Evolutionary conservation across 2,888 invertebrate species (phyloP).

Genomic region (Erannis defoliaria): DNA sequence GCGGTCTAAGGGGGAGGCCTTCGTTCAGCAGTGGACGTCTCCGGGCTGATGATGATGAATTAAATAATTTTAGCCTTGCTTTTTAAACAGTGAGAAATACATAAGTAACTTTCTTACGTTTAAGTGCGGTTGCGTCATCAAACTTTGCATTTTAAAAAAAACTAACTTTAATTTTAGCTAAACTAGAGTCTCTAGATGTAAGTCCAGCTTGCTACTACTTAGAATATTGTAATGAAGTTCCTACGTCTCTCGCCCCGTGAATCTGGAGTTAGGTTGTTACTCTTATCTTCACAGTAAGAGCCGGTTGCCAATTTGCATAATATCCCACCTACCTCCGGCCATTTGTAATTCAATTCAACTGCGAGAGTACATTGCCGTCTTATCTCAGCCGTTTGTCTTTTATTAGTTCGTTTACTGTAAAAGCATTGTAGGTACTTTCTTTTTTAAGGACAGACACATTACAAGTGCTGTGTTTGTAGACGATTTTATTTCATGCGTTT

Average conservation of each 20-base stretch:
- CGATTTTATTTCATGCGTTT: slow-evolving; percentile 10
- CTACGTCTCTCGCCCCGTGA: slow-evolving; percentile 34
- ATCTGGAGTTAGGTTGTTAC: slow-evolving; percentile 48
- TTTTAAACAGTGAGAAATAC: background rate
- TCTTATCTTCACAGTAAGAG: slow-evolving; percentile 52
- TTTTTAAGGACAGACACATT: slow-evolving; percentile 7
- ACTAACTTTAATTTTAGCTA: background rate
- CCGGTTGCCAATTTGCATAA: slow-evolving; percentile 63
- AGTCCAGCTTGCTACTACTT: slow-evolving; percentile 6
- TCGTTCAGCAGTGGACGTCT: no score
- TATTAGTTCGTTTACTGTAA: slow-evolving; percentile 51
- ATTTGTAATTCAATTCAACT: slow-evolving; percentile 70
- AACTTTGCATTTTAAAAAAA: no score
- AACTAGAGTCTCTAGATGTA: background rate
- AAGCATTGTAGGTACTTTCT: slow-evolving; percentile 25
- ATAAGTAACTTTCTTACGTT: background rate
- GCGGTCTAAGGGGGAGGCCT: no score
- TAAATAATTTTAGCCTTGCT: no score
- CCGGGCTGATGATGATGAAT: no score
- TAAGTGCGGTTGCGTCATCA: no score
- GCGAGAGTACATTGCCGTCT: slow-evolving; percentile 48
- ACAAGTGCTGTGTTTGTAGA: slow-evolving; percentile 1
- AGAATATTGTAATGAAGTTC: slow-evolving; percentile 32
- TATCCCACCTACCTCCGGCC: slow-evolving; percentile 60
- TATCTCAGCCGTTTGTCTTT: slow-evolving; percentile 45